Base-by-base conservation (phyloP, 2,113 vertebrate genomes). In the Larimichthys crocea region DNA sequence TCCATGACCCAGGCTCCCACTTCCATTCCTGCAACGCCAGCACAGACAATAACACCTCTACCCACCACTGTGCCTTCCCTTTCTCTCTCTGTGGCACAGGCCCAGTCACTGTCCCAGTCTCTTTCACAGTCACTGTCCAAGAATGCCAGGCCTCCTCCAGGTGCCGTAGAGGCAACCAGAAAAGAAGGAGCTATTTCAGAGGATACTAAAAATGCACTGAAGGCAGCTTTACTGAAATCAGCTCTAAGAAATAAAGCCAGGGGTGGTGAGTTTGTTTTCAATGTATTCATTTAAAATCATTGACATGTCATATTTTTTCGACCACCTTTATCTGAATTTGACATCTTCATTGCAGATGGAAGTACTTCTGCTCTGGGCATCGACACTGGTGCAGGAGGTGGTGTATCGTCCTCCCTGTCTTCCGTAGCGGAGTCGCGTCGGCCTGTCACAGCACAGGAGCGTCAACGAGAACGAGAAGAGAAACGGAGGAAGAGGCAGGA, bases 181-280 rank as follows among this genome's bases (percentile, higher is more conserved):
- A 95, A 94, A 71, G 97, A 98, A 5, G 97, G 97, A 0, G 96
- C 97, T 24, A 99, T 99, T 91, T 99, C 98, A 0, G 96, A 98
- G 6, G 97, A 98, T 75, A 98, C 98, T 48, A 99, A 99, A 88
- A 96, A 96, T 0, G 97, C 98, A 1, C 97, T 99, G 4, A 98
- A 96, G 86, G 97, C 97, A 0, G 96, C 96, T 6, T 89, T 99
- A 79, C 92, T 97, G 11, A 98, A 98, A 85, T 97, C 97, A 0
- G 95, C 96, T n/a, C 91, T 97, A 80, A 94, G 96, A 86, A 96
- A 98, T 85, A 97, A 95, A 80, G 94, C 95, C 64, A 95, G 95
- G 93, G 96, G 97, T 95, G 97, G 97, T 97, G 80, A 77, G 93
- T 87, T 59, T 20, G 2, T 52, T 64, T 62, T 48, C n/a, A 35